Conservation (phyloP, 2,888 invertebrate species). For the Polymixis flavicincta region DNA sequence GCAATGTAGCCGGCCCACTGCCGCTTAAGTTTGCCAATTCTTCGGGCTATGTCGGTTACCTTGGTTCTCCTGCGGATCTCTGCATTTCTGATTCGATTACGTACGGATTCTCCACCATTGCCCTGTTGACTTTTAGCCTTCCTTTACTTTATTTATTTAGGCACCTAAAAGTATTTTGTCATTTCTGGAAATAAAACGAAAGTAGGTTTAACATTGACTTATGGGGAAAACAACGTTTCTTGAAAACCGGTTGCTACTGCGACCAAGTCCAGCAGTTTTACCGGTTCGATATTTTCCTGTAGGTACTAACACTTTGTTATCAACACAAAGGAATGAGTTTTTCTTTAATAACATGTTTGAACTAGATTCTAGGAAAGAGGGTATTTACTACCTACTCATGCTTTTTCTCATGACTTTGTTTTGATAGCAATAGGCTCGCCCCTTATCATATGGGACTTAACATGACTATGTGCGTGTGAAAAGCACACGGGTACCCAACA, state of each 20-base stretch:
- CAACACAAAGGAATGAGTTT: conserved; percentile 11
- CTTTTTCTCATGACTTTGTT: not conserved
- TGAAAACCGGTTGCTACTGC: conserved; percentile 6
- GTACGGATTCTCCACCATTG: no score
- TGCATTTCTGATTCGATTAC: no score
- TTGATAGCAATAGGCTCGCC: not conserved
- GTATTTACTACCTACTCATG: not conserved
- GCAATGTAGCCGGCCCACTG: no score
- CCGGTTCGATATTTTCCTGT: conserved; percentile 32
- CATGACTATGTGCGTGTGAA: no score
- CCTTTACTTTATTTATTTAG: not conserved
- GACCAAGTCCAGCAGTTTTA: conserved; percentile 21
- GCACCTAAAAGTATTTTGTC: not conserved
- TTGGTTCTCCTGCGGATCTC: no score
- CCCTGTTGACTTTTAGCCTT: no score
- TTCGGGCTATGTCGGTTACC: no score
- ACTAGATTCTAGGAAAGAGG: not conserved
- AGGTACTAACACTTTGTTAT: not conserved
- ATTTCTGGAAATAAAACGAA: not conserved
- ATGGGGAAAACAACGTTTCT: conserved; percentile 5
- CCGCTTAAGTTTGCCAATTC: no score
- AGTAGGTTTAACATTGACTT: no score
- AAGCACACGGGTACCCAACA: no score
- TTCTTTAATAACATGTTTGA: not conserved
- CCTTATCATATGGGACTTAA: no score